A percentile compares a stretch with the other conserved stretches of the same genome.
Conservation (phyloP, 2,797 vertebrate genomes). For the Anabacerthia variegaticeps region DNA sequence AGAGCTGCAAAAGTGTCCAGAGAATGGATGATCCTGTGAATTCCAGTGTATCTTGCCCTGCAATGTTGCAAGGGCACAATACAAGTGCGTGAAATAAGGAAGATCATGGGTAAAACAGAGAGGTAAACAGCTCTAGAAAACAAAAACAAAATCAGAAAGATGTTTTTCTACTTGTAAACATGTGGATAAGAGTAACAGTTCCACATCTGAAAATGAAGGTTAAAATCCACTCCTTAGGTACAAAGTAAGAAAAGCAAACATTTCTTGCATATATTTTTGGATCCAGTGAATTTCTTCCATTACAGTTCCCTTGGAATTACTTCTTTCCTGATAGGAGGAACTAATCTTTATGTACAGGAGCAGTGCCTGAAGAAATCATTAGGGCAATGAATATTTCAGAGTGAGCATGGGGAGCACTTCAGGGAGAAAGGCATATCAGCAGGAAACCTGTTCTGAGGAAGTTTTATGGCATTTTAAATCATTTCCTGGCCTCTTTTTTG, state of each 20-base stretch:
- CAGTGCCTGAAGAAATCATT: conserved; percentile 68
- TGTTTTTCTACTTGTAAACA: background rate
- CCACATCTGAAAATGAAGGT: background rate
- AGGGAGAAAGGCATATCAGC: conserved; percentile 58
- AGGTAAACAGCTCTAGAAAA: background rate
- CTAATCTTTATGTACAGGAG: conserved; percentile 68
- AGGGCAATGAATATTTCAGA: conserved; percentile 69
- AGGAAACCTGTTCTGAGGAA: conserved; percentile 58
- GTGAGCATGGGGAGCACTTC: conserved; percentile 48
- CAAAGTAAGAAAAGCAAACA: background rate
- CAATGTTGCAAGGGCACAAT: background rate
- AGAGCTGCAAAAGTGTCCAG: background rate
- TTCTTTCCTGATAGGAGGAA: conserved; percentile 31
- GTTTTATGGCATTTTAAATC: conserved; percentile 66
- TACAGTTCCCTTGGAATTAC: conserved; percentile 25
- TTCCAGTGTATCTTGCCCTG: background rate
- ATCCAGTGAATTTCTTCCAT: background rate
- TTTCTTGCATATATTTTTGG: background rate
- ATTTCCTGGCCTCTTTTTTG: conserved; percentile 52
- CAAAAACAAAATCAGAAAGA: background rate
- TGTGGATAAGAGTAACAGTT: background rate
- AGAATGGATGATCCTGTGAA: background rate
- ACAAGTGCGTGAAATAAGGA: background rate
- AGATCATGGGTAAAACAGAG: background rate
- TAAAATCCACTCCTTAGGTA: background rate